phyloP scores from a whole-genome alignment of 2,888 invertebrate species.

The Amphipyra tragopoginis region DNA sequence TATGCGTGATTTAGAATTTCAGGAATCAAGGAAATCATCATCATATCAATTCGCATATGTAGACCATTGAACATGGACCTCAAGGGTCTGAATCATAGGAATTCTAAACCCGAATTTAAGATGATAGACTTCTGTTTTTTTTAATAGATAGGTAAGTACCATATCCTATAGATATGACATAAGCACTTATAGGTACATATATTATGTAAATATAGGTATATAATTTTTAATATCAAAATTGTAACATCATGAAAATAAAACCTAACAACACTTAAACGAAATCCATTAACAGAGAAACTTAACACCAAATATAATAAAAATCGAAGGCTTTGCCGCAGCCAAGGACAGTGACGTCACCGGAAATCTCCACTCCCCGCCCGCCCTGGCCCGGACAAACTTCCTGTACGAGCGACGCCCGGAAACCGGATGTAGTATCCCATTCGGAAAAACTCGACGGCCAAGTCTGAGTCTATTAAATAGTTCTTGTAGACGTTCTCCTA shows the following conservation, averaged over 20 bases:
- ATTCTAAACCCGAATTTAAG: too few relatives aligned
- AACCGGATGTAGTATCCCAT: conserved; percentile 82
- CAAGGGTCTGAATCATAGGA: too few relatives aligned
- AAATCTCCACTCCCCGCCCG: conserved; percentile 64
- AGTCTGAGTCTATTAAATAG: conserved; percentile 60
- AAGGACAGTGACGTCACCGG: conserved; percentile 70
- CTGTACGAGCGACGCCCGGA: conserved; percentile 73
- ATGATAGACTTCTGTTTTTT: too few relatives aligned
- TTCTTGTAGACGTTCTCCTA: conserved; percentile 46
- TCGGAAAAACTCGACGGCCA: conserved; percentile 75
- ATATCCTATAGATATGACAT: too few relatives aligned
- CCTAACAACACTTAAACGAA: conserved; percentile 22
- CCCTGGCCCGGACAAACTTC: conserved; percentile 74
- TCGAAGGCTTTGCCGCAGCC: conserved; percentile 62
- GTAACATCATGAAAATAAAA: not conserved
- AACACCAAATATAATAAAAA: conserved; percentile 62
- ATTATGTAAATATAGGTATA: too few relatives aligned
- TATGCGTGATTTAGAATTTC: too few relatives aligned
- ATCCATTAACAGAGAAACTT: conserved; percentile 49
- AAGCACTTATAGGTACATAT: too few relatives aligned
- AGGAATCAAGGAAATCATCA: too few relatives aligned
- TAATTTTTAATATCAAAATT: too few relatives aligned
- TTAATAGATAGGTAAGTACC: too few relatives aligned
- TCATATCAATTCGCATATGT: too few relatives aligned
- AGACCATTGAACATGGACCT: too few relatives aligned